Conservation (phyloP, 2,113 vertebrate genomes). For the Odocoileus virginianus region DNA sequence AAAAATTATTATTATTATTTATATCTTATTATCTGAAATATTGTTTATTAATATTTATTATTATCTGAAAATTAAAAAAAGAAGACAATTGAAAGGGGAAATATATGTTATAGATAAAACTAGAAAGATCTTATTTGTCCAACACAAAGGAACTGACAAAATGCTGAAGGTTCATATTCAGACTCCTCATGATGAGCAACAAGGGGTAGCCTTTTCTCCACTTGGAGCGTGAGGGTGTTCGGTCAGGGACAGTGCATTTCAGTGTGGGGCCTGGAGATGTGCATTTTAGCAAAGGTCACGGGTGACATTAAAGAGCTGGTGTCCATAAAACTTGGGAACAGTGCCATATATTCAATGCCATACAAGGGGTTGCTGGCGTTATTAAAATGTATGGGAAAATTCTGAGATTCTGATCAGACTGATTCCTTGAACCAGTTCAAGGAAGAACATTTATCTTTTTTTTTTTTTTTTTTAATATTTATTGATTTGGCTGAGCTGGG, state of each 20-base stretch:
- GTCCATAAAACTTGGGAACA: background rate
- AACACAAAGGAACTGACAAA: background rate
- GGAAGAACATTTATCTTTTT: background rate
- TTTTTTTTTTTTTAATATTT: background rate
- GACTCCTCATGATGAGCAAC: background rate
- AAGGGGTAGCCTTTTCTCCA: background rate
- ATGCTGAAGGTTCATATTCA: background rate
- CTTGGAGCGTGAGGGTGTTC: background rate
- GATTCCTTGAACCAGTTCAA: background rate
- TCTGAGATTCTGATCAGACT: background rate
- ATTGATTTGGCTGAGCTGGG: background rate
- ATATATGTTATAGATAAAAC: background rate
- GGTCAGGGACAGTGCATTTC: fast-evolving
- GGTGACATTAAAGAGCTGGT: background rate
- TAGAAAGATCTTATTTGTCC: background rate
- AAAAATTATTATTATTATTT: too few species aligned
- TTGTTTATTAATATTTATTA: too few species aligned
- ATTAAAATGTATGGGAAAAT: background rate
- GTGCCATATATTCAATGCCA: fast-evolving
- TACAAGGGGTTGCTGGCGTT: fast-evolving
- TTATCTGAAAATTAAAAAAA: background rate
- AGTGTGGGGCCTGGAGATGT: background rate
- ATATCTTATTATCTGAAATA: too few species aligned
- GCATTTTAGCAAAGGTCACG: background rate
- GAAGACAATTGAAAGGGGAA: background rate